Conservation (phyloP, 2,113 vertebrate species). For the Galeopterus variegatus region DNA sequence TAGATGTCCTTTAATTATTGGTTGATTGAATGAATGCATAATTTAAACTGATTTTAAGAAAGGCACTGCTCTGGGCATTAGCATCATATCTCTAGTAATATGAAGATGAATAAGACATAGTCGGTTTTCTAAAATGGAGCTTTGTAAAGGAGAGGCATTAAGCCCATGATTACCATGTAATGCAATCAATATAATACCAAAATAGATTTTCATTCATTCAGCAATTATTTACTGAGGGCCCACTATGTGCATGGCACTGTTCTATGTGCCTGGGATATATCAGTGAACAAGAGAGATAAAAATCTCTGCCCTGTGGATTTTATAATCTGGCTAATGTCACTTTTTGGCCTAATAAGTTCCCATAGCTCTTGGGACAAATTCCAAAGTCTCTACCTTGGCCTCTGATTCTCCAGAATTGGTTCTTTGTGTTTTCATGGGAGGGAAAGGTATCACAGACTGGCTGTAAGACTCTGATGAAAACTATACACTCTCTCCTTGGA, state of each 20-base stretch:
- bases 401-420: not conserved
- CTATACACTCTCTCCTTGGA: not conserved
- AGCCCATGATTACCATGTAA: not conserved
- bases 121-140: not conserved
- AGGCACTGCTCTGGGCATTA: not conserved
- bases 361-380: not conserved
- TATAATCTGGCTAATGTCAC: not conserved
- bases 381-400: not conserved
- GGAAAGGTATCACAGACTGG: not conserved
- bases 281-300: conserved; percentile 4
- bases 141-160: conserved; percentile 3
- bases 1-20: conserved; percentile 38
- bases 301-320: not conserved
- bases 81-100: not conserved
- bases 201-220: not conserved
- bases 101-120: not conserved
- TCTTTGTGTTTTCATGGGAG: not conserved
- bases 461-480: not conserved
- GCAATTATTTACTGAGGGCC: not conserved
- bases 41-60: conserved; percentile 12
- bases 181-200: not conserved
- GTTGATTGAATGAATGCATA: conserved; percentile 31
- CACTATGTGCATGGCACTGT: not conserved
- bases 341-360: conserved; percentile 44
- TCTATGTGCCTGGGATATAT: not conserved